Evolutionary conservation across 2,113 vertebrate species (phyloP), one percentile per base, ranked within the genome.

Genomic region (Neoarius graeffei): DNA sequence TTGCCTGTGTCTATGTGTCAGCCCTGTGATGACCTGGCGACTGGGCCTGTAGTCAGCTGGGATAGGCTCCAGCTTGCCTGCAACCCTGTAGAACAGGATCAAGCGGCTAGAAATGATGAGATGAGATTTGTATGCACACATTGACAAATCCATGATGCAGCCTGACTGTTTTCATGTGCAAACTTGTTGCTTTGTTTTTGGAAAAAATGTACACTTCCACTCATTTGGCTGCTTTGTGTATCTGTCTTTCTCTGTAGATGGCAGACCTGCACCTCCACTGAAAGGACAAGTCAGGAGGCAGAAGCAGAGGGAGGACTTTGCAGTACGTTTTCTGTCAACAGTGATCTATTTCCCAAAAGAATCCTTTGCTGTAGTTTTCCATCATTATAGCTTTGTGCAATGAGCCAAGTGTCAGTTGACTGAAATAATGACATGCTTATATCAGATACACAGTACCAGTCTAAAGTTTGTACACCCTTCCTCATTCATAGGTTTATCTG

Each of bases 261-360:
- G 97, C 25, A 93, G 95, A 13, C 94, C 95, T 60, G 96, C 96
- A 1, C 96, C 96, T n/a, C 95, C 91, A 1, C 83, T 96, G 94
- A 97, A 96, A 93, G 95, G 96, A 87, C 96, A 97, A 9, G 86
- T 94, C 73, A 95, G 93, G 80, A 95, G 97, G 90, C 93, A 88
- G 87, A 92, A 93, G 59, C 92, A 97, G 85, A 94, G 95, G 48
- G 95, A 96, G 81, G 93, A 87, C 56, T 91, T 97, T 86, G 95
- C 96, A 5, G 97, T 98, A 87, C 96, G 96, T 94, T 17, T 23
- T 25, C n/a, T 9, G 10, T 54, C 52, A 54, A 54, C 35, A 42
- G 57, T 59, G 42, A 23, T 50, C 73, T 13, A 2, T 54, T 77
- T 74, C 11, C 14, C 0, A 7, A 23, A 81, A 1, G 10, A 76